A percentile compares a stretch with the other conserved stretches of the same genome.
phyloP scores from a whole-genome alignment of 1,140 invertebrate species.

The Diachasma alloeum region DNA sequence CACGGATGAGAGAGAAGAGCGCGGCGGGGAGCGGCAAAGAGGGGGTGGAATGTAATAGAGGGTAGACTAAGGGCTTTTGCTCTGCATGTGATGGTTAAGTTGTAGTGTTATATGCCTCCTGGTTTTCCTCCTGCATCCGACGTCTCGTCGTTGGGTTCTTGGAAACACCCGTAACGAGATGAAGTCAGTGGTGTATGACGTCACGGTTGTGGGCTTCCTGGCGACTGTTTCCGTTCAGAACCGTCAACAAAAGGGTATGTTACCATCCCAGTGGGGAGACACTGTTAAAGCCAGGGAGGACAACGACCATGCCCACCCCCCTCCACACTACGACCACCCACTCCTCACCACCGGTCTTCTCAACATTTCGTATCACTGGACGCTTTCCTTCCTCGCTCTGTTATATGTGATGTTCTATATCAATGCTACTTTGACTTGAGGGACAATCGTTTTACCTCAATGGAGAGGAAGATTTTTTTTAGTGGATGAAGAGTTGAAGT shows the following conservation, averaged over 20 bases:
- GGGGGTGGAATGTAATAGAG: neutral
- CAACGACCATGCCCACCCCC: neutral
- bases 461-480: neutral
- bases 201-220: conserved; percentile 61
- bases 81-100: conserved; percentile 9
- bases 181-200: conserved; percentile 64
- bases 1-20: neutral
- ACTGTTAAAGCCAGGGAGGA: conserved; percentile 28
- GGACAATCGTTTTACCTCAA: conserved; percentile 12
- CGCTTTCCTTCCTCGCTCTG: conserved; percentile 2
- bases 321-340: neutral
- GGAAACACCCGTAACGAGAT: conserved; percentile 60
- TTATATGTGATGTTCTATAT: neutral
- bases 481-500: too few relatives aligned
- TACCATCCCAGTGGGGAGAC: conserved; percentile 48
- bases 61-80: conserved; percentile 9
- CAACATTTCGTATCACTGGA: conserved; percentile 8
- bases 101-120: conserved; percentile 32
- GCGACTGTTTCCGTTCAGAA: conserved; percentile 60
- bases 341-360: neutral
- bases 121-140: conserved; percentile 61
- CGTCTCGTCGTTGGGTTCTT: conserved; percentile 47
- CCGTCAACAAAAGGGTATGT: conserved; percentile 56
- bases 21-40: neutral
- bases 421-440: conserved; percentile 1